These are phyloP conservation scores for Coregonus suidteri DNA, from an alignment of 2,797 vertebrate species.

Conservation along the genomic window DNA sequence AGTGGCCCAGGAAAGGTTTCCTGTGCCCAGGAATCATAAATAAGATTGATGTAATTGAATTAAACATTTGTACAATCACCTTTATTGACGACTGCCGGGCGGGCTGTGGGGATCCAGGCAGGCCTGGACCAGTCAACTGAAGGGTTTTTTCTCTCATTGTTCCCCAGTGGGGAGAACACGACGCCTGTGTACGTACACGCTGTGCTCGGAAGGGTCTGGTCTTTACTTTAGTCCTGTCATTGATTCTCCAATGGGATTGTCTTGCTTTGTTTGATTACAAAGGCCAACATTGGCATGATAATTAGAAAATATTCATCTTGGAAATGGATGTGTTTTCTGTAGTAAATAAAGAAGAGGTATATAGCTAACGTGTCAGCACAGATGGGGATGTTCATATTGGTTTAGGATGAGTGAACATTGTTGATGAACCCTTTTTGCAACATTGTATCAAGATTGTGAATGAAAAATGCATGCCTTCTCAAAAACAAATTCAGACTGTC, in stretches of 20 bases:
- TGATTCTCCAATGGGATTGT: conserved; percentile 3
- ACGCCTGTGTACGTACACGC: conserved; percentile 28
- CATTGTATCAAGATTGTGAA: conserved; percentile 4
- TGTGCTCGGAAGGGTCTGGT: conserved; percentile 22
- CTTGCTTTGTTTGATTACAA: neutral
- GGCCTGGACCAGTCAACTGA: conserved; percentile 47
- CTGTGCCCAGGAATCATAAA: conserved; percentile 66
- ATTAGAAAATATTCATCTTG: neutral
- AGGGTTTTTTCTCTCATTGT: conserved; percentile 63
- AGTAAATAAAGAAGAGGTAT: neutral
- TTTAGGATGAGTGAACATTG: neutral
- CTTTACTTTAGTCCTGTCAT: conserved; percentile 38
- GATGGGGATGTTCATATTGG: neutral
- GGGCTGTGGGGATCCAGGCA: conserved; percentile 48
- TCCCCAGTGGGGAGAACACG: conserved; percentile 53
- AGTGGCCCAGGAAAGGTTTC: conserved; percentile 47
- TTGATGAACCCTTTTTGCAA: neutral
- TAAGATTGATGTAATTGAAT: conserved; percentile 81
- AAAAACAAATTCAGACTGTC: neutral
- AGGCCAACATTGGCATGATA: neutral
- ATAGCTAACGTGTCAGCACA: neutral
- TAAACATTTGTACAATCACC: conserved; percentile 76
- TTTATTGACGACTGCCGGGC: conserved; percentile 74
- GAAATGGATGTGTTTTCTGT: neutral
- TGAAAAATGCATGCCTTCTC: neutral